Evolutionary conservation across 2,797 vertebrate genomes (phyloP).

Genomic region (Pampus argenteus): DNA sequence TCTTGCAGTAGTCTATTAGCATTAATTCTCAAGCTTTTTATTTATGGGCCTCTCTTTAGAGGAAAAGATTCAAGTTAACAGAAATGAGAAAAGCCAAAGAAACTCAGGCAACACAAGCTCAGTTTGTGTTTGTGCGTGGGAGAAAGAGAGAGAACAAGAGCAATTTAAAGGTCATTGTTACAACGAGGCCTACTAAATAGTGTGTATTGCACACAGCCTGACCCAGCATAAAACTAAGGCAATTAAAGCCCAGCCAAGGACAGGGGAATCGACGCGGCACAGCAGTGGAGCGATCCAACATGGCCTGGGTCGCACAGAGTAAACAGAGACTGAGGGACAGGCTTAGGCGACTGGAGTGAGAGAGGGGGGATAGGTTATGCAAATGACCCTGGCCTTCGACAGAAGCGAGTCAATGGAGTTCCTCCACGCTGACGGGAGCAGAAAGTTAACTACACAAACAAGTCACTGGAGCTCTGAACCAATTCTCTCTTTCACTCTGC

Average conservation of each 20-base stretch:
- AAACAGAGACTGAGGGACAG: constrained; percentile 72
- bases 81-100: constrained; percentile 42
- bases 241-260: constrained; percentile 77
- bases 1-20: background rate
- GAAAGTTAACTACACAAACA: constrained; percentile 80
- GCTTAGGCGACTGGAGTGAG: constrained; percentile 64
- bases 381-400: constrained; percentile 76
- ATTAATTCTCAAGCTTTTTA: constrained; percentile 6
- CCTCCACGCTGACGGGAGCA: constrained; percentile 71
- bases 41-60: background rate
- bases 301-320: constrained; percentile 65
- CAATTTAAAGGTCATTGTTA: constrained; percentile 80
- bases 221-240: constrained; percentile 79
- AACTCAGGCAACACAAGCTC: constrained; percentile 4
- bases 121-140: constrained; percentile 4
- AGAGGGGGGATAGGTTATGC: constrained; percentile 77
- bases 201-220: constrained; percentile 66
- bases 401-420: constrained; percentile 77
- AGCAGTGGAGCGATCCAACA: constrained; percentile 72
- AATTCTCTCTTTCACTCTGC: constrained; percentile 31
- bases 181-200: constrained; percentile 71
- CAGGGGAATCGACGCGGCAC: constrained; percentile 69
- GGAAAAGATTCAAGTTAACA: constrained; percentile 38
- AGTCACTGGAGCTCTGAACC: constrained; percentile 62
- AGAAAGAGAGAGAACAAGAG: constrained; percentile 24